Conservation (phyloP, 1,140 invertebrate genomes). For the Anastrepha obliqua region DNA sequence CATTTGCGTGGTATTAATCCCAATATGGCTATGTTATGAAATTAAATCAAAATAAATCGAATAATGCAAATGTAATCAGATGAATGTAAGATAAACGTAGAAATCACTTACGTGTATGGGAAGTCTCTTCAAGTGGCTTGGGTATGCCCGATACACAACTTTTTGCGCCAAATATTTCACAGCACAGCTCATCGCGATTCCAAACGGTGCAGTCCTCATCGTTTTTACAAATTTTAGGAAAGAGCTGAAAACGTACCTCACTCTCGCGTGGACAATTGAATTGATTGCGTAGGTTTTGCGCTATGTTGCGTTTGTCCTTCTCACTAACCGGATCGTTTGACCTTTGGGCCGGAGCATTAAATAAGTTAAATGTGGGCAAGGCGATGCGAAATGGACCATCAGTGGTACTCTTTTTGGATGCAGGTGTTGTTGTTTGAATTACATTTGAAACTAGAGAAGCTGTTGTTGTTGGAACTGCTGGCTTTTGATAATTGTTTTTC, state of each 20-base stretch:
- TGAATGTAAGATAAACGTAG: not conserved
- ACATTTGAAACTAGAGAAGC: not conserved
- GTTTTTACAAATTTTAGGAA: constrained; percentile 77
- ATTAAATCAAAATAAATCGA: constrained; percentile 15
- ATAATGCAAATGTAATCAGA: not conserved
- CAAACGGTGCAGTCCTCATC: constrained; percentile 76
- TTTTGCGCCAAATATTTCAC: constrained; percentile 74
- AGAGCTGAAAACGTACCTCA: constrained; percentile 75
- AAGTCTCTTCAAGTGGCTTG: constrained; percentile 75
- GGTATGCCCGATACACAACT: constrained; percentile 78
- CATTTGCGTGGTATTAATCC: constrained; percentile 81
- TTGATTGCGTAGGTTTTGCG: constrained; percentile 61
- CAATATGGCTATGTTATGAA: constrained; percentile 76
- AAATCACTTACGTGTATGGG: constrained; percentile 77
- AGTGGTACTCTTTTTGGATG: constrained; percentile 56
- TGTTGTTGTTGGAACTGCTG: constrained; percentile 28
- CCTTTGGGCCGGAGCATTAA: constrained; percentile 58
- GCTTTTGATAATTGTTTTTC: constrained; percentile 70
- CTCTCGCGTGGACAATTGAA: constrained; percentile 76
- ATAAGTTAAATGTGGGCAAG: constrained; percentile 70
- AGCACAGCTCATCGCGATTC: constrained; percentile 77
- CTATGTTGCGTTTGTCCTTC: constrained; percentile 65
- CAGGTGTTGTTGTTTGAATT: constrained; percentile 7
- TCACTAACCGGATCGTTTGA: constrained; percentile 61
- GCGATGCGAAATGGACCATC: constrained; percentile 71